Base-by-base conservation (phyloP, 2,113 vertebrate genomes). In the Pantherophis guttatus region DNA sequence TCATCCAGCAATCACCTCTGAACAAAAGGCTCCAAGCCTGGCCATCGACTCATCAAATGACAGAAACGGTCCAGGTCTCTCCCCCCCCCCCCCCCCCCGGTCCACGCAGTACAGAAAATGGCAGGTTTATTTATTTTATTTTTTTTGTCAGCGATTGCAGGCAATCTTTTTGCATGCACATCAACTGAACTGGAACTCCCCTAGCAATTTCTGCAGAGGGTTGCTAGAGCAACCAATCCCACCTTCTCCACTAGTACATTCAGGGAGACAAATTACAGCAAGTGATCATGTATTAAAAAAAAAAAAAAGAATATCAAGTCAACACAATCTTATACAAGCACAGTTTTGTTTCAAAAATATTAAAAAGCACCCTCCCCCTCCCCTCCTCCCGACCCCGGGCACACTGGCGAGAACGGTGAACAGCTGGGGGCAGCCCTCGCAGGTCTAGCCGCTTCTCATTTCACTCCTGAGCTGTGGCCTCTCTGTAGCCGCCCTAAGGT, bases 301-400 rank as follows among this genome's bases (percentile, higher is more conserved):
- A 95, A 59, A 26, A 44, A 48, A 48, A 59, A 92, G 59, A n/a
- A 88, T 52, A 89, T 58, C 44, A 58, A 85, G 89, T 33, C 10
- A n/a, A 92, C 93, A 96, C 93, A 96, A 96, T 96, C 93, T 96
- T 94, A 94, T 95, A 96, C 95, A 97, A 97, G 97, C 97, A 97
- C 96, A 96, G 93, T 97, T 93, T 96, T 96, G 55, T 96, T 96
- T 96, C 95, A 95, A 96, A 95, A 97, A 81, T 26, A 0, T 94
- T 92, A 95, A 96, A 96, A 93, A 90, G 91, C 81, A 89, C 90
- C 95, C 94, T 94, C 85, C 90, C 95, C 94, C 93, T 85, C 90
- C 92, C 94, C 92, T 92, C 94, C 94, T 62, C 90, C 92, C 54
- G 29, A 93, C 96, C 94, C 93, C 93, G 94, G 92, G 97, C 95